Conservation (phyloP, 2,797 vertebrate genomes). For the Gallinago stenura region DNA sequence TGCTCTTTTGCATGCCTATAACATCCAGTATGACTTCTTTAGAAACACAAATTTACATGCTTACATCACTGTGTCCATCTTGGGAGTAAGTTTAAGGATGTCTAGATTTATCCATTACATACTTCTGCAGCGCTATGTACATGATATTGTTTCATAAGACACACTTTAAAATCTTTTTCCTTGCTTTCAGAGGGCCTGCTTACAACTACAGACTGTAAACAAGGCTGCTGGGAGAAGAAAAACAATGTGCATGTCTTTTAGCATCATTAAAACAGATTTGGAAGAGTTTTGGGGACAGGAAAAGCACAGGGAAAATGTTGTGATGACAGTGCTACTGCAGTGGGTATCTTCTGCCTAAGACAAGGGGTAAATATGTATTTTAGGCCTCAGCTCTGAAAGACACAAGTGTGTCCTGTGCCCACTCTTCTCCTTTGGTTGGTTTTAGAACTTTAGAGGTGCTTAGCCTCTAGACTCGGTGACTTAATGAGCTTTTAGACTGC, state of each 20-base stretch:
- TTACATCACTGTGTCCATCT: background rate
- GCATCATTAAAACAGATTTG: background rate
- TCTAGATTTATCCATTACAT: background rate
- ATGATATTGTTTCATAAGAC: background rate
- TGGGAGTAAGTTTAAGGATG: conserved; percentile 8
- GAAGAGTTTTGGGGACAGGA: background rate
- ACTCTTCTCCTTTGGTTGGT: background rate
- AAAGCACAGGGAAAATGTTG: background rate
- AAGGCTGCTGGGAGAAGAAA: background rate
- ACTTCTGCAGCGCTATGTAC: background rate
- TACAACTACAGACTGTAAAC: background rate
- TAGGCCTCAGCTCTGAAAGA: background rate
- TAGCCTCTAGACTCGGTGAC: background rate
- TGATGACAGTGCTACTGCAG: background rate
- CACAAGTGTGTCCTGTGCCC: background rate
- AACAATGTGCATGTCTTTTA: background rate
- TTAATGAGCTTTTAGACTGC: background rate
- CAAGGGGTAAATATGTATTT: background rate
- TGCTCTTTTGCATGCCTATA: background rate
- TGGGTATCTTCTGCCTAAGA: background rate
- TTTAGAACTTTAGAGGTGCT: background rate
- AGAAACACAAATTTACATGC: background rate
- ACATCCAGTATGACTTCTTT: background rate
- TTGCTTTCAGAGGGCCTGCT: background rate
- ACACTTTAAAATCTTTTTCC: background rate